Percentiles rank a stretch among this genome's conserved stretches.
phyloP scores from a whole-genome alignment of 2,797 vertebrate species.

The Rhodeus uyekii region DNA sequence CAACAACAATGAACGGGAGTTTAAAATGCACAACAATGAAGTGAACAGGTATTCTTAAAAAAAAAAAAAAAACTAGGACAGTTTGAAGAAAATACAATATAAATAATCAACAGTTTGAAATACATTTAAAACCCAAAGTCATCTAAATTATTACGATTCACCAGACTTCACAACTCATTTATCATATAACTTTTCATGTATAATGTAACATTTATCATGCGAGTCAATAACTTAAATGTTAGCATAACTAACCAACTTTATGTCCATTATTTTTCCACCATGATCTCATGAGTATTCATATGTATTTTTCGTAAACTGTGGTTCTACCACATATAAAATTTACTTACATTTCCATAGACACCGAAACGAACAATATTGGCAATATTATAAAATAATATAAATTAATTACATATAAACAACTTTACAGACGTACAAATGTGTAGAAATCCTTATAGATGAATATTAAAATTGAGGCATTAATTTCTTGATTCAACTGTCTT shows the following conservation, averaged over 20 bases:
- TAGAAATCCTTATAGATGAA: too few relatives aligned
- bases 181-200: too few relatives aligned
- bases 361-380: too few relatives aligned
- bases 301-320: neutral
- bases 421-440: too few relatives aligned
- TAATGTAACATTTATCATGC: too few relatives aligned
- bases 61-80: constrained; percentile 3
- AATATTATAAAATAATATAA: too few relatives aligned
- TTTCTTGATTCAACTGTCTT: too few relatives aligned
- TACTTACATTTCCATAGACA: too few relatives aligned
- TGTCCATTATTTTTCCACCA: neutral
- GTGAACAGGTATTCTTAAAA: constrained; percentile 25
- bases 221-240: neutral
- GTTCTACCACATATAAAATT: too few relatives aligned
- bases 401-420: too few relatives aligned
- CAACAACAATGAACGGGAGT: constrained; percentile 22
- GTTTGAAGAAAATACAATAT: constrained; percentile 10
- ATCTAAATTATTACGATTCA: neutral
- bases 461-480: too few relatives aligned
- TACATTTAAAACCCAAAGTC: constrained; percentile 1
- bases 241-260: neutral
- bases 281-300: neutral
- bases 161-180: neutral
- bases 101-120: neutral
- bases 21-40: constrained; percentile 42